Conservation (phyloP, 2,797 vertebrate species). For the Falco biarmicus region DNA sequence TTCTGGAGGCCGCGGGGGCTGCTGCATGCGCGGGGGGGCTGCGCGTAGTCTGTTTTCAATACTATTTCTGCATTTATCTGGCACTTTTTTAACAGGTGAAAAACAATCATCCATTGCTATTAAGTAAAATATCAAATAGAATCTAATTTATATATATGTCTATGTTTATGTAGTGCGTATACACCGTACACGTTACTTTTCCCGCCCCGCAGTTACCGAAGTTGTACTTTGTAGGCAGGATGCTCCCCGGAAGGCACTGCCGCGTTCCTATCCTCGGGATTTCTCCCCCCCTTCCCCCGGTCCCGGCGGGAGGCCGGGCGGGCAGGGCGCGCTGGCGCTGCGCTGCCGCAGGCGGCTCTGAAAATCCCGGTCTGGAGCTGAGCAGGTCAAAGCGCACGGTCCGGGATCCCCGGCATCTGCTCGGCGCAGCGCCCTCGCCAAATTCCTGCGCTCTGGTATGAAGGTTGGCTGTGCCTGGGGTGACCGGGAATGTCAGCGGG, state of each 20-base stretch:
- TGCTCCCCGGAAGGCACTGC: not conserved
- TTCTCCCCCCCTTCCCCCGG: not conserved
- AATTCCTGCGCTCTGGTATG: constrained; percentile 16
- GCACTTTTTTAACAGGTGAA: not conserved
- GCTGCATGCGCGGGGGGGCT: not conserved
- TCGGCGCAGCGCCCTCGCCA: not conserved
- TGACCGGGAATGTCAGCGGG: not conserved
- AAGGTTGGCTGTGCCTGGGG: not conserved
- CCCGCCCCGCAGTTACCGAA: not conserved
- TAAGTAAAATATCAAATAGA: not conserved
- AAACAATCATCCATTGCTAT: not conserved
- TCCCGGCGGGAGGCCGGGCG: not conserved
- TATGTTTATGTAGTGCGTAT: not conserved
- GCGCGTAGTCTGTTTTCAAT: not conserved
- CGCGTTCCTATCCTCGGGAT: not conserved
- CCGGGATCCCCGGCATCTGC: constrained; percentile 26
- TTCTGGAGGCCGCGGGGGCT: no score
- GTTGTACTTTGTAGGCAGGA: not conserved
- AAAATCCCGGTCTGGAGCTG: not conserved
- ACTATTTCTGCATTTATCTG: no score
- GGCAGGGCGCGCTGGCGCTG: not conserved
- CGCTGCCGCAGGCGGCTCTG: constrained; percentile 1
- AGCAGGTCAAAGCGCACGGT: not conserved
- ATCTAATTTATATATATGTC: not conserved
- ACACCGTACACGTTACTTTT: not conserved